phyloP scores from a whole-genome alignment of 2,113 vertebrate species.

The Hirundichthys speculiger region DNA sequence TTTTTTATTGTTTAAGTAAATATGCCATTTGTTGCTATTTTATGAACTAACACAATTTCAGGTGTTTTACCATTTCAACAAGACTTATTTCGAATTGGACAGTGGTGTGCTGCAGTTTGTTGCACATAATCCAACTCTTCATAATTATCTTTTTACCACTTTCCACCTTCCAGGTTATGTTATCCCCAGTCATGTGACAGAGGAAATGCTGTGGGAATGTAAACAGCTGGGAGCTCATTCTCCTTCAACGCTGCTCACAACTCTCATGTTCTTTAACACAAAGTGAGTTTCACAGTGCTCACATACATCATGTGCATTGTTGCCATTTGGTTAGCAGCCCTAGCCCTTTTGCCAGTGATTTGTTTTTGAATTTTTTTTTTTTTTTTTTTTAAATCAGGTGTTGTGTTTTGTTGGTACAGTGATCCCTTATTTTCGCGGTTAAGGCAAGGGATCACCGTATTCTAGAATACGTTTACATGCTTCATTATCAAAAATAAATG shows the following conservation, averaged over 20 bases:
- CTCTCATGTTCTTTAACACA: conserved; percentile 99
- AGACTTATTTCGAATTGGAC: too few relatives aligned
- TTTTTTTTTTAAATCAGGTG: too few relatives aligned
- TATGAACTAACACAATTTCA: too few relatives aligned
- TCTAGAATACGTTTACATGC: too few relatives aligned
- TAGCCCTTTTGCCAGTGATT: background rate
- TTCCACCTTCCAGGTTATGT: conserved; percentile 89
- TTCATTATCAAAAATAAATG: too few relatives aligned
- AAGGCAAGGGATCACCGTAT: too few relatives aligned
- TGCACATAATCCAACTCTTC: background rate
- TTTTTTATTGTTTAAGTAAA: too few relatives aligned
- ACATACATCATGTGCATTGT: background rate
- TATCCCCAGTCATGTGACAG: conserved; percentile 97
- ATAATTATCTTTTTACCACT: conserved; percentile 5
- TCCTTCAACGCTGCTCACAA: conserved; percentile 95
- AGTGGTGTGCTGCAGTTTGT: background rate
- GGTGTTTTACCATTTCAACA: too few relatives aligned
- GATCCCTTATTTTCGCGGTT: too few relatives aligned
- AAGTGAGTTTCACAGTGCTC: conserved; percentile 85
- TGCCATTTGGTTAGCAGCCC: background rate
- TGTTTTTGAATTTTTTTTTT: too few relatives aligned
- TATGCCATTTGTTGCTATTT: too few relatives aligned
- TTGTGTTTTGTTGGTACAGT: too few relatives aligned
- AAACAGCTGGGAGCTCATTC: conserved; percentile 99
- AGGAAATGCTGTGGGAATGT: conserved; percentile 99